Base-by-base conservation (phyloP, 2,888 invertebrate genomes). In the Euplexia lucipara region DNA sequence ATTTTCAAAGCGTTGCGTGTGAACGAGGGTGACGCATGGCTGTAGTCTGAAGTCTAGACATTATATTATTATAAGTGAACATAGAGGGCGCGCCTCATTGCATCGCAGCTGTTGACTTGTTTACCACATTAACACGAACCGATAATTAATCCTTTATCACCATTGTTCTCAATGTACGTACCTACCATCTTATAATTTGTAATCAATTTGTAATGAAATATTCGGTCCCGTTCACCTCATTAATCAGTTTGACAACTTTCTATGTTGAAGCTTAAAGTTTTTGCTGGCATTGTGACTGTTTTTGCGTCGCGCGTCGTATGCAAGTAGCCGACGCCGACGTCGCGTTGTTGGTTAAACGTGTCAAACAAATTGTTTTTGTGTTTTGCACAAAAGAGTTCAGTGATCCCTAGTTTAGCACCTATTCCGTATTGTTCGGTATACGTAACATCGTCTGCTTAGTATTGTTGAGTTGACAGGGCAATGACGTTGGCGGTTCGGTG, bases 401-500 rank as follows among this genome's bases (percentile, higher is more conserved):
- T 86, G 90, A 87, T 86, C 86, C 74, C 78, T 83, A 84, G 85
- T 87, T 87, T 83, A 90, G 88, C 90, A 91, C 89, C 88, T 91
- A 92, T 91, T 91, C 86, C 89, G 86, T 89, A 90, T 91, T 83
- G 86, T 81, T 77, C 79, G 82, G 88, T 89, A 85, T 87, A 92
- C 88, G 91, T 92, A 90, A 92, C 90, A 88, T 92, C 91, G 93
- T 90, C 92, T 93, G 92, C 92, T 93, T 90, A 93, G 93, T 93
- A 93, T 93, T 94, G 94, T 94, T 92, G 91, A 91, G 94, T 93
- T 95, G 94, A 94, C 94, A 93, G 94, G 94, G 94, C 94, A 94
- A 93, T 94, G 94, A 95, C 94, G 94, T 92, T 86, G 90, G 88
- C 82, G 88, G 91, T 90, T 89, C 90, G 83, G 88, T 86, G 87